These are phyloP conservation scores for Trissolcus brochymenae DNA, from an alignment of 2,888 invertebrate genomes.

Conservation along the genomic window DNA sequence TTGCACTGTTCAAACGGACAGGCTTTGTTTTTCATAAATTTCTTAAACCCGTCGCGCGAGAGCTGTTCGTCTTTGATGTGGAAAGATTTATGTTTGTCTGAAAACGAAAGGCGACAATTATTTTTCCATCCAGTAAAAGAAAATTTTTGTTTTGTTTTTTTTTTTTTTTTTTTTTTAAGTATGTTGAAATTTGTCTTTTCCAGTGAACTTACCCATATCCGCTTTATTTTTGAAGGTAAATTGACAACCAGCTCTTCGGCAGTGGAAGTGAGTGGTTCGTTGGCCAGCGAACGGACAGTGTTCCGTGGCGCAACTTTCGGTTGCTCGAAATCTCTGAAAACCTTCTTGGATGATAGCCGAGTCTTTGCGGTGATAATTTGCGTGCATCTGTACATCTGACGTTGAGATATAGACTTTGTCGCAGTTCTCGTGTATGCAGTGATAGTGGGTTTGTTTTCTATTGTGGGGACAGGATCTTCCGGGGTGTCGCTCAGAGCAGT, in stretches of 20 bases:
- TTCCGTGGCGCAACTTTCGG: conserved; percentile 94
- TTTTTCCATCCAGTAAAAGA: conserved; percentile 1
- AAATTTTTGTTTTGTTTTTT: neutral
- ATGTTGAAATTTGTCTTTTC: too few relatives aligned
- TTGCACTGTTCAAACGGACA: conserved; percentile 95
- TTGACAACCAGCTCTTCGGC: conserved; percentile 91
- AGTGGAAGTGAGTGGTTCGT: conserved; percentile 98
- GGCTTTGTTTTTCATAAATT: conserved; percentile 97
- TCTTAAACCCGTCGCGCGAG: conserved; percentile 97
- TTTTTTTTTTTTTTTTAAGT: too few relatives aligned
- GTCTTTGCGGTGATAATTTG: conserved; percentile 98
- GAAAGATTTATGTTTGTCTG: conserved; percentile 99
- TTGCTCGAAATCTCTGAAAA: conserved; percentile 96
- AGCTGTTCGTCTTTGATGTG: conserved; percentile 98
- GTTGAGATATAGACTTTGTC: conserved; percentile 98
- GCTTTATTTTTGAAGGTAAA: conserved; percentile 99
- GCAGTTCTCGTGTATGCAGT: conserved; percentile 95
- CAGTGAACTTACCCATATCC: conserved; percentile 91
- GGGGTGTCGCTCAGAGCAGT: conserved; percentile 91
- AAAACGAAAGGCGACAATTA: conserved; percentile 61
- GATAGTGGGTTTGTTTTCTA: conserved; percentile 96
- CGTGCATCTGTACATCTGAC: conserved; percentile 99
- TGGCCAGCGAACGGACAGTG: conserved; percentile 95
- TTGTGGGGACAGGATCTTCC: conserved; percentile 90
- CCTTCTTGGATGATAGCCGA: conserved; percentile 98